Percentiles rank a stretch among this genome's conserved stretches.
Conservation (phyloP, 2,113 vertebrate genomes). For the Takifugu bimaculatus region DNA sequence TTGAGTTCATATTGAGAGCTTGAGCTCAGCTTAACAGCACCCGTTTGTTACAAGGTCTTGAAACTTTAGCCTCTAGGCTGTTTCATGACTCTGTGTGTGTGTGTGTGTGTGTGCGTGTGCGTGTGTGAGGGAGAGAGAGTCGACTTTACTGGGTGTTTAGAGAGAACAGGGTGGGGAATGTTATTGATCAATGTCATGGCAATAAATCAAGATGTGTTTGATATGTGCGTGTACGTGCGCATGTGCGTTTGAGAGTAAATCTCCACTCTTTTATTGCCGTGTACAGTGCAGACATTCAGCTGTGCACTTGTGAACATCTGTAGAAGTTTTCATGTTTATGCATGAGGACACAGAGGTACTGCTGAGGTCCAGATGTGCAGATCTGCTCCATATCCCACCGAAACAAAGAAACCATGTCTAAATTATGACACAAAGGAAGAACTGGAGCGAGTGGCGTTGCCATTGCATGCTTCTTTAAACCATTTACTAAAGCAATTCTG, state of each 20-base stretch:
- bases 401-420: slow-evolving; percentile 20
- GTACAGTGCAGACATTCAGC: slow-evolving; percentile 3
- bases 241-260: slow-evolving; percentile 7
- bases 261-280: background rate
- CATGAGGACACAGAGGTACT: slow-evolving; percentile 4
- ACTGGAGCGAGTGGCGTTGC: background rate
- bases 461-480: background rate
- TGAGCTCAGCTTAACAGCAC: background rate
- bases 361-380: slow-evolving; percentile 50
- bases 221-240: slow-evolving; percentile 9
- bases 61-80: background rate
- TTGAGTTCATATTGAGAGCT: too few species aligned
- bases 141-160: slow-evolving; percentile 14
- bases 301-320: background rate
- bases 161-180: slow-evolving; percentile 45
- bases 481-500: too few species aligned
- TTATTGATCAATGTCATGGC: slow-evolving; percentile 53
- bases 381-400: slow-evolving; percentile 52
- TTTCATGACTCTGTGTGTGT: too few species aligned
- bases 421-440: slow-evolving; percentile 17
- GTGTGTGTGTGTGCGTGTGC: too few species aligned
- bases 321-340: slow-evolving; percentile 13
- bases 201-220: slow-evolving; percentile 37
- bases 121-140: background rate
- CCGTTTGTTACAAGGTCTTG: slow-evolving; percentile 19